phyloP scores from a whole-genome alignment of 2,888 invertebrate genomes.

The Euproctis similis region DNA sequence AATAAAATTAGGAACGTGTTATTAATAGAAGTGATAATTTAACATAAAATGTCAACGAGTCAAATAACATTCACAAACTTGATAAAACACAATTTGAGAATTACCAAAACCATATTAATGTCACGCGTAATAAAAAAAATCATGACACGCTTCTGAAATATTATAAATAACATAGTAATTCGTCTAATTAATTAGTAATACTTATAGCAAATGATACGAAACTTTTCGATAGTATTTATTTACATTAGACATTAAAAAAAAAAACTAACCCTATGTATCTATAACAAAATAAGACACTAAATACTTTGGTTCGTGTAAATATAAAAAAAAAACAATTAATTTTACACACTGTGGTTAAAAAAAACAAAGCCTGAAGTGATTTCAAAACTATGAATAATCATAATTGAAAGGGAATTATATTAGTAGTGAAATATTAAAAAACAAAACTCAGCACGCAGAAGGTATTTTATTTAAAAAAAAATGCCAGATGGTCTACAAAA shows the following conservation, averaged over 20 bases:
- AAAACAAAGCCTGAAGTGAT: too few species aligned
- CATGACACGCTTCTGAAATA: constrained; percentile 12
- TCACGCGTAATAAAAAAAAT: constrained; percentile 27
- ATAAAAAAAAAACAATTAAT: constrained; percentile 25
- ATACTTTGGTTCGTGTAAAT: constrained; percentile 65
- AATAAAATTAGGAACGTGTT: constrained; percentile 48
- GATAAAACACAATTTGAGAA: background rate
- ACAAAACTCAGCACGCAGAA: too few species aligned
- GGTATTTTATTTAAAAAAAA: too few species aligned
- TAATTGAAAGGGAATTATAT: too few species aligned
- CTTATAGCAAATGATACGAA: constrained; percentile 44
- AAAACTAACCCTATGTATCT: too few species aligned
- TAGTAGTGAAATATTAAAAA: too few species aligned
- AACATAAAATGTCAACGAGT: constrained; percentile 26
- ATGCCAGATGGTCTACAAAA: too few species aligned
- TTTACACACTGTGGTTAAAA: too few species aligned
- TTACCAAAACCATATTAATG: constrained; percentile 17
- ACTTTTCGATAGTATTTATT: too few species aligned
- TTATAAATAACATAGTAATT: constrained; percentile 37
- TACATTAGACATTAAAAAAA: too few species aligned
- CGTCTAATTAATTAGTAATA: constrained; percentile 45
- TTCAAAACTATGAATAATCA: too few species aligned
- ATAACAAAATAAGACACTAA: constrained; percentile 42
- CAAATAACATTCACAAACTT: constrained; percentile 18
- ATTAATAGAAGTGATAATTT: constrained; percentile 24